Evolutionary conservation across 2,113 vertebrate species (phyloP).

Genomic region (Chascanopsetta lugubris): DNA sequence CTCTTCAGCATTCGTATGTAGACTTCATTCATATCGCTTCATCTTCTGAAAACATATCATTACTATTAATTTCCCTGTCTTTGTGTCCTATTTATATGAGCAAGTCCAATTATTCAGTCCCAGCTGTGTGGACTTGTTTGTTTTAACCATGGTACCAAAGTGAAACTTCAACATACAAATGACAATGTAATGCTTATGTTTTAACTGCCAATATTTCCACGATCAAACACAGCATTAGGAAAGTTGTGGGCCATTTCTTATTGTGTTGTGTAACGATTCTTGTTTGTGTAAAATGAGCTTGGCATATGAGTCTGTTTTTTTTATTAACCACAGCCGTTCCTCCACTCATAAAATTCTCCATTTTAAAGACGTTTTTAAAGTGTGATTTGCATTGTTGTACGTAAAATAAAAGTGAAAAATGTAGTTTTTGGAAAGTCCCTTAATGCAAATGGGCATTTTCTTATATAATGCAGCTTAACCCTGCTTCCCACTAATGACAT

Average conservation of each 20-base stretch:
- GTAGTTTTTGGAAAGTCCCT: not conserved
- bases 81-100: constrained; percentile 53
- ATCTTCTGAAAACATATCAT: constrained; percentile 4
- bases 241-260: not conserved
- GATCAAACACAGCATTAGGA: not conserved
- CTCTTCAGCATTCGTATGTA: not conserved
- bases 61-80: not conserved
- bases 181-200: not conserved
- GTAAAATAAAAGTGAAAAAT: constrained; percentile 55
- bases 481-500: not conserved
- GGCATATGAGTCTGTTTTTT: not conserved
- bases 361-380: constrained; percentile 3
- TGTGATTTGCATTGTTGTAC: constrained; percentile 52
- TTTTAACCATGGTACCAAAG: constrained; percentile 34
- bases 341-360: not conserved
- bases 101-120: not conserved
- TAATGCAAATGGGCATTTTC: not conserved
- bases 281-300: constrained; percentile 19
- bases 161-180: constrained; percentile 10
- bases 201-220: constrained; percentile 27
- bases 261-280: not conserved
- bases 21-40: not conserved
- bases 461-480: not conserved
- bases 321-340: constrained; percentile 10
- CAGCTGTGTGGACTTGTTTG: not conserved